phyloP scores from a whole-genome alignment of 2,888 invertebrate species.

The Opisthograptis luteolata region DNA sequence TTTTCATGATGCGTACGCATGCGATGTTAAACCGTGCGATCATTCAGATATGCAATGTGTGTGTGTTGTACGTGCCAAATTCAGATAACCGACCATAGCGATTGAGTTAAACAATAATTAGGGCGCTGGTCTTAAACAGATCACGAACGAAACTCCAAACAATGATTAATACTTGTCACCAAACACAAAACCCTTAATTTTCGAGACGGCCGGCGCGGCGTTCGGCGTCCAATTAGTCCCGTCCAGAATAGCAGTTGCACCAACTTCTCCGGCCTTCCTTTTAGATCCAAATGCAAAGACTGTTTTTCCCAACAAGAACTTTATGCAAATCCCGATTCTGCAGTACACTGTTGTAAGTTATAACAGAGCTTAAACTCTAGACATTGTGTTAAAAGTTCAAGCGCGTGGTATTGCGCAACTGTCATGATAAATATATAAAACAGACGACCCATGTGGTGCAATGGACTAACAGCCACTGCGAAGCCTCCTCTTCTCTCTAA shows the following conservation, averaged over 20 bases:
- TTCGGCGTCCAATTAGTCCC: slow-evolving; percentile 37
- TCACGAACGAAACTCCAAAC: neutral
- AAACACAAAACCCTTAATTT: slow-evolving; percentile 13
- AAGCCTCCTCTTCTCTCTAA: too few relatives aligned
- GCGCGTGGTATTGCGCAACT: too few relatives aligned
- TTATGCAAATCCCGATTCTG: slow-evolving; percentile 34
- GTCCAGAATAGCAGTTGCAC: slow-evolving; percentile 30
- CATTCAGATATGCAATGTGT: too few relatives aligned
- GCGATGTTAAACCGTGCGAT: too few relatives aligned
- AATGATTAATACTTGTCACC: slow-evolving; percentile 4
- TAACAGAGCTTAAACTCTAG: neutral
- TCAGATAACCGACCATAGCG: too few relatives aligned
- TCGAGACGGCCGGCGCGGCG: slow-evolving; percentile 16
- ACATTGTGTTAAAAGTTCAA: neutral
- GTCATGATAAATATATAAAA: too few relatives aligned
- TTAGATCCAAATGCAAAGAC: slow-evolving; percentile 35
- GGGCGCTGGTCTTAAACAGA: too few relatives aligned
- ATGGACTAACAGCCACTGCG: too few relatives aligned
- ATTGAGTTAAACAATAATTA: too few relatives aligned
- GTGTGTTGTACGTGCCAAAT: too few relatives aligned
- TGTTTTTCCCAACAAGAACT: slow-evolving; percentile 35
- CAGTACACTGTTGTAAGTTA: slow-evolving; percentile 2
- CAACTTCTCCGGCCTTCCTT: slow-evolving; percentile 31
- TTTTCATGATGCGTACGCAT: too few relatives aligned
- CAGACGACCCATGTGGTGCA: too few relatives aligned